Base-by-base conservation (phyloP, 2,113 vertebrate species). In the Paralichthys olivaceus region DNA sequence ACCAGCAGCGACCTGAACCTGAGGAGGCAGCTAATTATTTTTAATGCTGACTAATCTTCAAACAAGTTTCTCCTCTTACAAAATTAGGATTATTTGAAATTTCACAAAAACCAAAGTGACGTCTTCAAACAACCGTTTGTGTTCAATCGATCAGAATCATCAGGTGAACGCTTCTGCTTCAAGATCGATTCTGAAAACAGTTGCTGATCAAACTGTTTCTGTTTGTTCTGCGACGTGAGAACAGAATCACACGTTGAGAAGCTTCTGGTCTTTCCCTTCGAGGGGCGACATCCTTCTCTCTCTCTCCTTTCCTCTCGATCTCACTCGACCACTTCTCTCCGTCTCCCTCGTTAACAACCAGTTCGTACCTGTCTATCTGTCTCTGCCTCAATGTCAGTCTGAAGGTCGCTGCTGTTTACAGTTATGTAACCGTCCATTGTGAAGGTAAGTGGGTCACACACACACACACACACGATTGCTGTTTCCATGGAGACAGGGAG, bases 401-500 rank as follows among this genome's bases (percentile, higher is more conserved):
- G 79, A 87, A 88, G 82, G 85, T 84, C 59, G 23, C 55, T 63
- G 78, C 80, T 62, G 76, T 80, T 80, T 57, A 4, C 25, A 32
- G 69, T 87, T 88, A 85, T 4, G 70, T 32, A 86, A 89, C 71
- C 26, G 0, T 40, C 72, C 45, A 59, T 64, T 84, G 81, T 86
- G 69, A 11, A 88, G 83, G 84, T 79, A 90, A 85, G 69, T 86
- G 80, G 69, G 81, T 86, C 84, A 72, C 62, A 66, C 32, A 69
- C 28, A 28, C 55, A 51, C 20, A 51, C 47, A 49, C 47, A 40
- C 62, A 66, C 26, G 40, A 32, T 70, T 19, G 19, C 17, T 17
- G 81, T 90, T 85, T 45, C 90, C 84, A 80, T 86, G 59, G 88
- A 63, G 84, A 91, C 90, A 80, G 81, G 29, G 75, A 73, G 75